These are phyloP conservation scores for Morpho achilles DNA, from an alignment of 2,888 invertebrate genomes.

Conservation along the genomic window DNA sequence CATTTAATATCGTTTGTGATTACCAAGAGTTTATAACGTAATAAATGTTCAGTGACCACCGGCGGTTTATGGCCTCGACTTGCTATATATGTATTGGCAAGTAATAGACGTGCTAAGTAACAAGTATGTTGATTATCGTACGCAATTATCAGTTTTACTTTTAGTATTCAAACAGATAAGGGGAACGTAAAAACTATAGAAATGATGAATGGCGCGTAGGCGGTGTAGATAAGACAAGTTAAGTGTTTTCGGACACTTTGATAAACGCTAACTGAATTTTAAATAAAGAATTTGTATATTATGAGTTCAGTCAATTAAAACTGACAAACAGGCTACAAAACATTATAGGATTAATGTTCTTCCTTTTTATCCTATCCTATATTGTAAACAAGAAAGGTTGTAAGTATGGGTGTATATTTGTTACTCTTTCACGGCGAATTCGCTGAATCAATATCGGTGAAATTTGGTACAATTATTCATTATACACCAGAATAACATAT, in stretches of 20 bases:
- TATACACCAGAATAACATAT: no score
- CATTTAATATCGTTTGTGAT: slow-evolving; percentile 30
- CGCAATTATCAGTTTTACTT: slow-evolving; percentile 3
- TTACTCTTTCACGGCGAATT: no score
- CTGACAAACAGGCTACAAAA: no score
- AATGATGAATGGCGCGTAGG: neutral
- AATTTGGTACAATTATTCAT: no score
- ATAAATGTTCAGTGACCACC: slow-evolving; percentile 32
- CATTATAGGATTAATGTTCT: no score
- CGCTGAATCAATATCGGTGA: no score
- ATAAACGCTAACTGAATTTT: no score
- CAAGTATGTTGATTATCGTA: slow-evolving; percentile 13
- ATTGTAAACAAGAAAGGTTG: no score
- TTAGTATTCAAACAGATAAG: slow-evolving; percentile 6
- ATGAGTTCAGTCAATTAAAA: no score
- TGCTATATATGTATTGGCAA: slow-evolving; percentile 26
- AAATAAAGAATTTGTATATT: no score
- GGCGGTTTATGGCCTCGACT: slow-evolving; percentile 27
- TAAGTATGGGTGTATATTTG: no score
- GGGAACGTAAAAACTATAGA: neutral
- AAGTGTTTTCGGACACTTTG: neutral
- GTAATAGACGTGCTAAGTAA: slow-evolving; percentile 28
- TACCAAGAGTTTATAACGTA: slow-evolving; percentile 30
- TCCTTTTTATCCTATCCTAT: no score
- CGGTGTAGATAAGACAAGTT: neutral